Base-by-base conservation (phyloP, 2,797 vertebrate genomes). In the Thaleichthys pacificus region DNA sequence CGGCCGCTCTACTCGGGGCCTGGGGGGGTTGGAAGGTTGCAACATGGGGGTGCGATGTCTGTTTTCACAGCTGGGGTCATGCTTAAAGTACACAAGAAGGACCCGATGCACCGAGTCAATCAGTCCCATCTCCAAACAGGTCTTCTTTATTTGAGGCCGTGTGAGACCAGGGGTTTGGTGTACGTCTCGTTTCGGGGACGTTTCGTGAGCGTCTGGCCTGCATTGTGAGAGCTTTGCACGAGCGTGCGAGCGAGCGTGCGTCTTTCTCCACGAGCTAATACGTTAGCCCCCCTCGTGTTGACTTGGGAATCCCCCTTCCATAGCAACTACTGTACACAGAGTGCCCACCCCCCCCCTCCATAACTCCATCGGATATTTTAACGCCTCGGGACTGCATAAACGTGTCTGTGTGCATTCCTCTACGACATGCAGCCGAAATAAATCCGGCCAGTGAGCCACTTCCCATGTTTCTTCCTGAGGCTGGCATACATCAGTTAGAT, bases 11-110 rank as follows among this genome's bases (percentile, higher is more conserved):
- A 47, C 47, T 72, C 2, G 73, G 80, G 11, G 67, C 66, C 72
- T 75, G 81, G 85, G 83, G 83, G 82, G 80, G 80, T 69, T 66
- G 75, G 74, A 35, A 35, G 66, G 26, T 21, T 21, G 24, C 21
- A n/a, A 24, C n/a, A 21, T 21, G 57, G 57, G 71, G 67, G 77
- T 26, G 32, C 32, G 15, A n/a, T 19, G 73, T 76, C 5, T 91
- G 87, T 91, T 91, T 88, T 84, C 65, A 88, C 88, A 90, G 88
- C 89, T 90, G 89, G 89, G 78, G 71, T 84, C 78, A 81, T 85
- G 8, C 64, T 72, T 81, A 74, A 82, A 80, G 78, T 77, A 68
- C 82, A 51, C 22, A 67, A 17, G 3, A 22, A 54, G 21, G 22
- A 14, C 42, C 56, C 42, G 21, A 49, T 9, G 85, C 77, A 79